Conservation (phyloP, 2,797 vertebrate genomes). For the Tokudaia tokunoshimensis region DNA sequence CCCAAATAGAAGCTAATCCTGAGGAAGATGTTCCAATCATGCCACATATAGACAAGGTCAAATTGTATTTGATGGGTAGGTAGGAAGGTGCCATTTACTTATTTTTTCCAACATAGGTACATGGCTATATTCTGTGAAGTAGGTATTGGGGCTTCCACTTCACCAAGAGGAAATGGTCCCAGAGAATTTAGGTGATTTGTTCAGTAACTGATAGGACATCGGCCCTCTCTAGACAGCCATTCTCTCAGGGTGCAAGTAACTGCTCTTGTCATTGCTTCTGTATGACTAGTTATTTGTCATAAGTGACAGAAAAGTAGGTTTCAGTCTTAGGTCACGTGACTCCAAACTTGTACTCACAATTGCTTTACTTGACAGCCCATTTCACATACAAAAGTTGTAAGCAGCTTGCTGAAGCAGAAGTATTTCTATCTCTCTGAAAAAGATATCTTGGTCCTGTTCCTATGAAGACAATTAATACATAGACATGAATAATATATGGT, state of each 20-base stretch:
- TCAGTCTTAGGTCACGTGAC: neutral
- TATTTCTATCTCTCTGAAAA: neutral
- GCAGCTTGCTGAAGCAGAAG: neutral
- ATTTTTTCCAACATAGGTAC: neutral
- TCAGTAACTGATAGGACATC: neutral
- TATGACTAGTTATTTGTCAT: neutral
- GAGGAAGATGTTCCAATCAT: neutral
- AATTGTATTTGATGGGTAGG: neutral
- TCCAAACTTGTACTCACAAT: neutral
- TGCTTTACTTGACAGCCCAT: neutral
- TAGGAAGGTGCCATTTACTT: constrained; percentile 26
- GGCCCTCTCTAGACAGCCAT: neutral
- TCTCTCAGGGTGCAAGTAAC: neutral
- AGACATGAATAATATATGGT: neutral
- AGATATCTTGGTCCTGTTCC: neutral
- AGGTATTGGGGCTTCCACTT: neutral
- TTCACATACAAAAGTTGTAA: neutral
- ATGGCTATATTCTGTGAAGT: neutral
- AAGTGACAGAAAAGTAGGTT: constrained; percentile 12
- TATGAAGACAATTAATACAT: neutral
- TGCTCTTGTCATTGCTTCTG: neutral
- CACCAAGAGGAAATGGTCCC: neutral
- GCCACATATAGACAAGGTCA: neutral
- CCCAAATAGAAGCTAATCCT: neutral
- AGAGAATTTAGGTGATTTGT: neutral